Evolutionary conservation across 2,797 vertebrate species (phyloP).

Genomic region (Sebastes taczanowskii): DNA sequence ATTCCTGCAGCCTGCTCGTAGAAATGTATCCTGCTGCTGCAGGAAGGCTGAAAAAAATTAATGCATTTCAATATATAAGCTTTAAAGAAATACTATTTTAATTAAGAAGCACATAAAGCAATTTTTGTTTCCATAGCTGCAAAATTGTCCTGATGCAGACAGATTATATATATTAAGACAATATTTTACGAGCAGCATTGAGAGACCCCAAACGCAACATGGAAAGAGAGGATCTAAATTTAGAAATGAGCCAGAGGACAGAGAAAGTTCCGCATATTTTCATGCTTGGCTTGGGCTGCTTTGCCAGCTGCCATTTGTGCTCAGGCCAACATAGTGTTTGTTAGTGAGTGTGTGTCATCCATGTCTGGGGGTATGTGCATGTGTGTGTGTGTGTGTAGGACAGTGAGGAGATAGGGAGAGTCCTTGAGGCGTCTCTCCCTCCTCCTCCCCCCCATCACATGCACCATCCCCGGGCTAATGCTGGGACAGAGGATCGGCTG

Average conservation of each 20-base stretch:
- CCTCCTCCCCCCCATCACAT: slow-evolving; percentile 28
- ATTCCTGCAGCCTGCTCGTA: slow-evolving; percentile 34
- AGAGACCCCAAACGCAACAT: slow-evolving; percentile 18
- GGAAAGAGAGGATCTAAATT: slow-evolving; percentile 58
- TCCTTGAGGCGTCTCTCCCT: slow-evolving; percentile 67
- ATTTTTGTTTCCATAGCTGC: neutral
- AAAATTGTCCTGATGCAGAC: neutral
- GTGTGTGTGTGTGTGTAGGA: neutral
- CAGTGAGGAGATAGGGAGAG: slow-evolving; percentile 43
- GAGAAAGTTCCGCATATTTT: slow-evolving; percentile 73
- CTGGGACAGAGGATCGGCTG: slow-evolving; percentile 53
- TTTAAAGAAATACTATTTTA: neutral
- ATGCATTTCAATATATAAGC: neutral
- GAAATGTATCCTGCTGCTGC: slow-evolving; percentile 20
- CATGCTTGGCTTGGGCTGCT: slow-evolving; percentile 70
- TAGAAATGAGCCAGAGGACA: slow-evolving; percentile 70
- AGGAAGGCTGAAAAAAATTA: neutral
- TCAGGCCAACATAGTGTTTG: slow-evolving; percentile 56
- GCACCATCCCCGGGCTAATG: slow-evolving; percentile 45
- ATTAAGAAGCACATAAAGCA: too few species aligned
- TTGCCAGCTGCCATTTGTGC: slow-evolving; percentile 71
- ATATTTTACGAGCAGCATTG: slow-evolving; percentile 7
- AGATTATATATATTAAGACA: neutral
- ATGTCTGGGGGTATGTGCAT: slow-evolving; percentile 35
- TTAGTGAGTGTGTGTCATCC: slow-evolving; percentile 61